Conservation (phyloP, 2,888 invertebrate genomes). For the Athalia circularis region DNA sequence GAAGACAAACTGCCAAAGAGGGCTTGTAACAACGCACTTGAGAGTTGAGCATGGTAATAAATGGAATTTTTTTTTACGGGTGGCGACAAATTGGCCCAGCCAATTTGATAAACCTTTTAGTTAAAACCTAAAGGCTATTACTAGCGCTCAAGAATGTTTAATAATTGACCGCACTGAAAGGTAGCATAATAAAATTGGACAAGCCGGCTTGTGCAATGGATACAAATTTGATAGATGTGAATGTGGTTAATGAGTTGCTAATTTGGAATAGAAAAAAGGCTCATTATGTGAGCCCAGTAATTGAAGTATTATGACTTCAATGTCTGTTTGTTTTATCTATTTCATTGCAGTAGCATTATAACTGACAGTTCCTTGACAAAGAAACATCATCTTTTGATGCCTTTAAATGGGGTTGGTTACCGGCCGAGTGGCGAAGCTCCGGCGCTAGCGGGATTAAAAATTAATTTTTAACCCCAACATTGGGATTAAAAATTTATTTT, state of each 20-base stretch:
- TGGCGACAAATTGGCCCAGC: constrained; percentile 30
- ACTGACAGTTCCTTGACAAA: constrained; percentile 32
- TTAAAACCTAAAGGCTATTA: constrained; percentile 24
- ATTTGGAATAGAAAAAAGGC: not conserved
- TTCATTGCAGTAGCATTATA: constrained; percentile 1
- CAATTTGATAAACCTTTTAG: constrained; percentile 29
- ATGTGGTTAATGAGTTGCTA: constrained; percentile 9
- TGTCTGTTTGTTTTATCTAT: not conserved
- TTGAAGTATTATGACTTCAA: not conserved
- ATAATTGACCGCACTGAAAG: constrained; percentile 31
- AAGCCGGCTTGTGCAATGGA: constrained; percentile 21
- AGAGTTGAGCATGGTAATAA: constrained; percentile 12
- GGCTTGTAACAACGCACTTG: constrained; percentile 13
- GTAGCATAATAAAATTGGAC: constrained; percentile 28
- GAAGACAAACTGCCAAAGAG: constrained; percentile 22
- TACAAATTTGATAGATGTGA: constrained; percentile 21
- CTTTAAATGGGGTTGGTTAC: no score
- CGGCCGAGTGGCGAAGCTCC: no score
- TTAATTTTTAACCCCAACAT: no score
- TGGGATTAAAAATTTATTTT: no score
- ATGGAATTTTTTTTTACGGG: constrained; percentile 14
- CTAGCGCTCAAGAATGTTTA: constrained; percentile 28
- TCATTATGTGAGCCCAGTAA: not conserved
- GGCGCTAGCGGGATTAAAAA: no score
- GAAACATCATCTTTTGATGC: constrained; percentile 44